A percentile compares a stretch with the other conserved stretches of the same genome.
phyloP scores from a whole-genome alignment of 2,888 invertebrate genomes.

The Polydesmus complanatus region DNA sequence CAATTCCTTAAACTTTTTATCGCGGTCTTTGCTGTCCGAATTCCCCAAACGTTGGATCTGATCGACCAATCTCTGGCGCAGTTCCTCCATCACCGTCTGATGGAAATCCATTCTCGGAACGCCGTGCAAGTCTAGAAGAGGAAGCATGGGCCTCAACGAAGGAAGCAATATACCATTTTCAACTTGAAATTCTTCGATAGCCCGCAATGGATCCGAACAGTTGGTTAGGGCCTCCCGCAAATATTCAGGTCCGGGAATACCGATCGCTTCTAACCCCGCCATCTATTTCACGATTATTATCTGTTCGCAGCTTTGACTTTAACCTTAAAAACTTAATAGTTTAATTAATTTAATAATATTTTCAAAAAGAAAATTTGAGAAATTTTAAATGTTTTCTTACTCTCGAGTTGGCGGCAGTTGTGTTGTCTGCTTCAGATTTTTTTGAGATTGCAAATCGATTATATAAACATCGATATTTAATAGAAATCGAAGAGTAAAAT shows the following conservation, averaged over 20 bases:
- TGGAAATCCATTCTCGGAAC: conserved; percentile 88
- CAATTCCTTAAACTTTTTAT: conserved; percentile 75
- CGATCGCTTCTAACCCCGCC: conserved; percentile 62
- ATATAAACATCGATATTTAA: no score
- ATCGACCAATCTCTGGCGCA: conserved; percentile 54
- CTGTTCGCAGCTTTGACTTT: no score
- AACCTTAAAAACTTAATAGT: no score
- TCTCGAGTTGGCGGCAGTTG: no score
- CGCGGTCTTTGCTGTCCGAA: conserved; percentile 52
- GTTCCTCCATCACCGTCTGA: conserved; percentile 72
- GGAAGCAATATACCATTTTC: conserved; percentile 85
- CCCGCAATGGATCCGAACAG: conserved; percentile 89
- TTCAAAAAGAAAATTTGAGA: no score
- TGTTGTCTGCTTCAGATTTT: no score
- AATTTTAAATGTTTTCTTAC: no score
- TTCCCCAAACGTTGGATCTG: conserved; percentile 72
- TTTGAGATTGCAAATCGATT: no score
- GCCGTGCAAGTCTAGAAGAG: conserved; percentile 84
- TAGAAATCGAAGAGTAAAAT: no score
- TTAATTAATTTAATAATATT: no score
- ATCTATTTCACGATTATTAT: no score
- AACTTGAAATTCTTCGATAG: conserved; percentile 95
- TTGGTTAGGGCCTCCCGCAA: conserved; percentile 83
- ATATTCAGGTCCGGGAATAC: conserved; percentile 72
- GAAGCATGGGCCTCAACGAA: conserved; percentile 84